These are phyloP conservation scores for Kryptopterus vitreolus DNA, from an alignment of 2,797 vertebrate species.

Conservation along the genomic window DNA sequence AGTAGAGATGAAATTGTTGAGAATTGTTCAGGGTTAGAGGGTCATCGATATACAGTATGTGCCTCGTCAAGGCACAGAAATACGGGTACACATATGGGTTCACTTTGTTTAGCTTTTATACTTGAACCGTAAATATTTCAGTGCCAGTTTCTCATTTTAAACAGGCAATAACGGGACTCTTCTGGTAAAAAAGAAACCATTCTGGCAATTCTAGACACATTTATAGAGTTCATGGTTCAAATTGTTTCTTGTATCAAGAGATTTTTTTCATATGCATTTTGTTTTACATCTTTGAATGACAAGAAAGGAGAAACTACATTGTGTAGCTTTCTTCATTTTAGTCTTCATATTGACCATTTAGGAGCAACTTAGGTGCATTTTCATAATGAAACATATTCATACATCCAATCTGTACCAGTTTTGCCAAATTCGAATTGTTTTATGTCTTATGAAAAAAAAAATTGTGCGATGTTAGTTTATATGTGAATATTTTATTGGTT, in stretches of 20 bases:
- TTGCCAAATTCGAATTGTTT: background rate
- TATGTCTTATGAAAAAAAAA: background rate
- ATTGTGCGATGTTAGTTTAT: too few relatives aligned
- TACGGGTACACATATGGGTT: background rate
- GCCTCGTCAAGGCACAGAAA: background rate
- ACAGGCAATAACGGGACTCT: background rate
- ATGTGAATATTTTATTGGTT: background rate
- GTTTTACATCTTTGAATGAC: too few relatives aligned
- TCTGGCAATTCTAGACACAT: background rate
- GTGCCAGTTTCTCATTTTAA: background rate
- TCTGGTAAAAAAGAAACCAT: background rate
- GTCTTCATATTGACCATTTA: background rate
- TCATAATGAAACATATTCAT: background rate
- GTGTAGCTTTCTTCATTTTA: slow-evolving; percentile 4
- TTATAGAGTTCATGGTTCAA: background rate
- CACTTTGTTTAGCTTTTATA: background rate
- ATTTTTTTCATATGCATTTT: slow-evolving; percentile 56
- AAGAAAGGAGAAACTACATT: slow-evolving; percentile 7
- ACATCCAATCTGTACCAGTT: background rate
- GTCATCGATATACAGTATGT: background rate
- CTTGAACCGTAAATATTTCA: background rate
- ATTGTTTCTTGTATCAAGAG: slow-evolving; percentile 62
- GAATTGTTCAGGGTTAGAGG: background rate
- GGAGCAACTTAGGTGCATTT: slow-evolving; percentile 14
- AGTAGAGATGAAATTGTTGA: background rate